Evolutionary conservation across 2,797 vertebrate species (phyloP).

Genomic region (Gallinago stenura): DNA sequence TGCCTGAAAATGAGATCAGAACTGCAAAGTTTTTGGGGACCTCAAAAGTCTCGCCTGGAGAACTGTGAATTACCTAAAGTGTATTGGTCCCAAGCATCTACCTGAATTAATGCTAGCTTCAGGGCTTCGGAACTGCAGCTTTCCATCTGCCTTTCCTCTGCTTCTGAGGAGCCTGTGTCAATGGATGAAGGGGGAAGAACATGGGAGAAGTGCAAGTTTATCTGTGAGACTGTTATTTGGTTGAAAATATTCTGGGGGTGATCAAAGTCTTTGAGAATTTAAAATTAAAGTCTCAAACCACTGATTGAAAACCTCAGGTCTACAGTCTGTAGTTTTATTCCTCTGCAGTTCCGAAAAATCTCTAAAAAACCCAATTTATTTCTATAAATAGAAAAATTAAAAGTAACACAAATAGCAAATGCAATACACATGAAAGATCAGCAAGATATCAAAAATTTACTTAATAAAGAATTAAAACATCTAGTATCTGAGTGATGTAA

Average conservation of each 20-base stretch:
- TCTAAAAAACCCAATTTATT: rapidly evolving
- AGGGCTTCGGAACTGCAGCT: not conserved
- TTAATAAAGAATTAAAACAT: not conserved
- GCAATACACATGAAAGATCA: not conserved
- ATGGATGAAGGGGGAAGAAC: not conserved
- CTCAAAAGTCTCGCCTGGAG: not conserved
- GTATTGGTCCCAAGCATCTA: not conserved
- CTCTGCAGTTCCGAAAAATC: not conserved
- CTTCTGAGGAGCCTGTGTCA: not conserved
- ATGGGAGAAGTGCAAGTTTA: not conserved
- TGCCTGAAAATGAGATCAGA: not conserved
- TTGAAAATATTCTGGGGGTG: not conserved
- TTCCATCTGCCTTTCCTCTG: not conserved
- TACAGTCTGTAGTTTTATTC: not conserved
- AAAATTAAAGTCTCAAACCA: not conserved
- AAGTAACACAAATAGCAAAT: not conserved
- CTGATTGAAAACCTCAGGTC: not conserved
- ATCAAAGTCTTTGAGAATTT: not conserved
- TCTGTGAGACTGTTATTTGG: not conserved
- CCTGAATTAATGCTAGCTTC: not conserved
- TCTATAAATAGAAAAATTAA: not conserved
- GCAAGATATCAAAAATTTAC: not conserved
- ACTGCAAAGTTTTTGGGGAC: not conserved
- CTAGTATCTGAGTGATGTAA: not conserved
- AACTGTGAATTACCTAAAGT: not conserved